Conservation (phyloP, 2,888 invertebrate genomes). For the Drosophila limbata region DNA sequence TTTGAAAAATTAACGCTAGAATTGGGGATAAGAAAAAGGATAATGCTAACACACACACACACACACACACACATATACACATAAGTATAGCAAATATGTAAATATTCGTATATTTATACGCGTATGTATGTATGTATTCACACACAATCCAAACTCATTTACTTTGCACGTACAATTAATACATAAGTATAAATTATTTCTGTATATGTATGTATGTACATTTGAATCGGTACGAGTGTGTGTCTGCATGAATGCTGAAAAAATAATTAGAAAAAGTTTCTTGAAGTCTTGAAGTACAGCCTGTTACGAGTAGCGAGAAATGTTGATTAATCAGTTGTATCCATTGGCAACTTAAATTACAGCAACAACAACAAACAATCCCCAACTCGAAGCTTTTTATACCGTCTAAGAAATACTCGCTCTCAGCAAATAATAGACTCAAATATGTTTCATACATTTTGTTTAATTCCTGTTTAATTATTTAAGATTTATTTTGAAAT, state of each 20-base stretch:
- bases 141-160: not conserved
- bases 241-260: not conserved
- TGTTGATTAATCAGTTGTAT: not conserved
- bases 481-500: too few relatives aligned
- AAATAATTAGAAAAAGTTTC: not conserved
- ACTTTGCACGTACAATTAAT: not conserved
- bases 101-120: conserved; percentile 7
- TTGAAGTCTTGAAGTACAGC: not conserved
- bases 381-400: too few relatives aligned
- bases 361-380: too few relatives aligned
- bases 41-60: conserved; percentile 36
- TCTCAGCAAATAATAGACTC: too few relatives aligned
- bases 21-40: conserved; percentile 70
- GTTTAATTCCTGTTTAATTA: too few relatives aligned
- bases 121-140: not conserved
- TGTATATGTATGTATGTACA: not conserved
- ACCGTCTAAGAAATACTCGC: too few relatives aligned
- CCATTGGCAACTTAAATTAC: not conserved
- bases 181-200: not conserved
- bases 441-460: too few relatives aligned
- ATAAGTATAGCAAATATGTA: conserved; percentile 2
- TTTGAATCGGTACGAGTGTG: not conserved
- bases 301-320: not conserved
- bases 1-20: conserved; percentile 70
- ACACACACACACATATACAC: conserved; percentile 6